phyloP scores from a whole-genome alignment of 1,140 invertebrate genomes.

The Oreohelix idahoensis region DNA sequence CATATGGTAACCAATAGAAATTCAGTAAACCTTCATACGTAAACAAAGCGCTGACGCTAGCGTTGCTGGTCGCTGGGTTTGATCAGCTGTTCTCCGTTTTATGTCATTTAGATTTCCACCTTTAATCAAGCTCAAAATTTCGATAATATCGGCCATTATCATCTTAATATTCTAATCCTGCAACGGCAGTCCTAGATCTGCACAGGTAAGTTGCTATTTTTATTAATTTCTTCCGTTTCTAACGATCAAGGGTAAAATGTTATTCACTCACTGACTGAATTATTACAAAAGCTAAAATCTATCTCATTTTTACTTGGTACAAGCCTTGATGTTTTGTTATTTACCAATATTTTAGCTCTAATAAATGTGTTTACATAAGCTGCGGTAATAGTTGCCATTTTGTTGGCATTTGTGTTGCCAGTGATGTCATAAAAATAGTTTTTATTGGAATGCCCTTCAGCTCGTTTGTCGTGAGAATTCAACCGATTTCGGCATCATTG shows the following conservation, averaged over 20 bases:
- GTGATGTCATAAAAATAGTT: no score
- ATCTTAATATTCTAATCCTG: not conserved
- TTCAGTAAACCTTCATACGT: slow-evolving; percentile 36
- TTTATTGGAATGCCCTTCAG: no score
- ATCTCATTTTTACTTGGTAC: no score
- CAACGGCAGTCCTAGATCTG: not conserved
- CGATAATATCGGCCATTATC: not conserved
- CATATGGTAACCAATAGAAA: slow-evolving; percentile 3
- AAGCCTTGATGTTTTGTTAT: no score
- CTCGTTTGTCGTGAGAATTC: no score
- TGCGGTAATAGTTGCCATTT: no score
- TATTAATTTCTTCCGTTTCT: not conserved
- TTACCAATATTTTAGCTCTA: no score
- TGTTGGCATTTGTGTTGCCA: no score
- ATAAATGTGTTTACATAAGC: no score
- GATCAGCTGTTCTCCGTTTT: slow-evolving; percentile 49
- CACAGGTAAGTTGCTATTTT: not conserved
- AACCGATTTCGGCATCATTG: no score
- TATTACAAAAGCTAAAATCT: no score
- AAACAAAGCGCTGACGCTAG: slow-evolving; percentile 55
- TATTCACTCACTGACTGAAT: no score
- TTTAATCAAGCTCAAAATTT: not conserved
- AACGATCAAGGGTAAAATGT: not conserved
- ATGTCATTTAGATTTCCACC: not conserved
- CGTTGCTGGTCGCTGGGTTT: slow-evolving; percentile 44